Percentiles rank a stretch among this genome's conserved stretches.
Evolutionary conservation across 2,113 vertebrate genomes (phyloP).

Genomic region (Sceloporus undulatus): DNA sequence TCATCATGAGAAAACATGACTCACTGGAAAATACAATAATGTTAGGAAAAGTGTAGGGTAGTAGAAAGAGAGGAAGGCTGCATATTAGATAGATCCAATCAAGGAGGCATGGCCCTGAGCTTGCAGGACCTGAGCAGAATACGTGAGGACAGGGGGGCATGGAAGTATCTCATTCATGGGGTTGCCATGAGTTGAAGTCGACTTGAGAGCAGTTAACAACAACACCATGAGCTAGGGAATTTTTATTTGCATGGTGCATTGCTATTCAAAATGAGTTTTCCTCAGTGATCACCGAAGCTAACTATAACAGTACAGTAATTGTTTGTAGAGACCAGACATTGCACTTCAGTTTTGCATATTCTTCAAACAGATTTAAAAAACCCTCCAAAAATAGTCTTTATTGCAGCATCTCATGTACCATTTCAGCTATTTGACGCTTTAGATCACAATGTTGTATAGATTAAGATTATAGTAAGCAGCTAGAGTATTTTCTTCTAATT

Average conservation of each 20-base stretch:
- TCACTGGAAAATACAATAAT: too few species aligned
- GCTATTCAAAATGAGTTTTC: not conserved
- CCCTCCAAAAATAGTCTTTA: not conserved
- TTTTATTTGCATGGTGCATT: not conserved
- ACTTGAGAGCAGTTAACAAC: too few species aligned
- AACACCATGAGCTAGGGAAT: not conserved
- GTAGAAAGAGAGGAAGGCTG: too few species aligned
- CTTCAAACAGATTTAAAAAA: not conserved
- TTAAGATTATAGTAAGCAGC: not conserved
- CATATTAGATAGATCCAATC: too few species aligned
- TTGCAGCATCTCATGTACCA: not conserved
- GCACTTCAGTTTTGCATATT: not conserved
- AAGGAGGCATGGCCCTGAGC: too few species aligned
- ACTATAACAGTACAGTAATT: not conserved
- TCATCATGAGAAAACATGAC: too few species aligned
- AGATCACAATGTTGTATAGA: not conserved
- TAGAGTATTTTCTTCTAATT: not conserved
- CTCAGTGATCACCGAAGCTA: not conserved
- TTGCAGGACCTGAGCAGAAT: too few species aligned
- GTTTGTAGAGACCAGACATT: not conserved
- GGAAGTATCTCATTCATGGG: too few species aligned
- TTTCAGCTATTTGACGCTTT: too few species aligned
- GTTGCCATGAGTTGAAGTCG: too few species aligned
- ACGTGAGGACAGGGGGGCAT: too few species aligned
- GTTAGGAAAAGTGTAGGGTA: too few species aligned